These are phyloP conservation scores for Eupelmus urozonus DNA, from an alignment of 2,888 invertebrate genomes.

Conservation along the genomic window DNA sequence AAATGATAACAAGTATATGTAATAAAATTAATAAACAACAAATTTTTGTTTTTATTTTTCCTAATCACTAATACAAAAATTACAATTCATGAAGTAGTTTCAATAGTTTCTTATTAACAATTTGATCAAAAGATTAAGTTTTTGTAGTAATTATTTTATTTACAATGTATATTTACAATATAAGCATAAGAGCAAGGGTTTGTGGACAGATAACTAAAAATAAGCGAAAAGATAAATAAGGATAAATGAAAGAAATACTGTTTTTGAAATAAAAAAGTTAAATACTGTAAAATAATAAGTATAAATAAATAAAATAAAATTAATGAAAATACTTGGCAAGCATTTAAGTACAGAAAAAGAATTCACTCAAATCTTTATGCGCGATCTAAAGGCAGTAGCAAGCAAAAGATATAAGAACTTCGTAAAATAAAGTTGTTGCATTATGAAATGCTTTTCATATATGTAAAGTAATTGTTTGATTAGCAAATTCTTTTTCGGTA, in stretches of 20 bases:
- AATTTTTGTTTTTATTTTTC: conserved; percentile 37
- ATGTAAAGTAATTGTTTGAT: conserved; percentile 76
- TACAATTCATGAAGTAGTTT: not conserved
- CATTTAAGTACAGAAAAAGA: conserved; percentile 5
- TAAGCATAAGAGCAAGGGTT: conserved; percentile 3
- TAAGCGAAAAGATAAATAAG: not conserved
- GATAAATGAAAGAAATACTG: conserved; percentile 46
- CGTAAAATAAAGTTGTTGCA: conserved; percentile 22
- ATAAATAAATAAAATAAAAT: conserved; percentile 27
- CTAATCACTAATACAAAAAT: not conserved
- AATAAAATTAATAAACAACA: conserved; percentile 51
- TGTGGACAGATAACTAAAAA: not conserved
- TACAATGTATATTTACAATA: conserved; percentile 44
- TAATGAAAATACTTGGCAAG: conserved; percentile 5
- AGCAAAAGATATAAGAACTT: conserved; percentile 22
- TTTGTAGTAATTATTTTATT: conserved; percentile 24
- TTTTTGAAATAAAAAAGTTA: conserved; percentile 28
- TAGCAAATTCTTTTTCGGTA: conserved; percentile 82
- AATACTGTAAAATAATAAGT: conserved; percentile 32
- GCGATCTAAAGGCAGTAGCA: conserved; percentile 4
- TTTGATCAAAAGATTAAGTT: conserved; percentile 10
- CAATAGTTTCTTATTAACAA: conserved; percentile 27
- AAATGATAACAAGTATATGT: conserved; percentile 43
- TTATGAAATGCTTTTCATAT: conserved; percentile 62
- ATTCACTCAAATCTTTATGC: not conserved